Base-by-base conservation (phyloP, 2,888 invertebrate species). In the Drosophila ustulata region DNA sequence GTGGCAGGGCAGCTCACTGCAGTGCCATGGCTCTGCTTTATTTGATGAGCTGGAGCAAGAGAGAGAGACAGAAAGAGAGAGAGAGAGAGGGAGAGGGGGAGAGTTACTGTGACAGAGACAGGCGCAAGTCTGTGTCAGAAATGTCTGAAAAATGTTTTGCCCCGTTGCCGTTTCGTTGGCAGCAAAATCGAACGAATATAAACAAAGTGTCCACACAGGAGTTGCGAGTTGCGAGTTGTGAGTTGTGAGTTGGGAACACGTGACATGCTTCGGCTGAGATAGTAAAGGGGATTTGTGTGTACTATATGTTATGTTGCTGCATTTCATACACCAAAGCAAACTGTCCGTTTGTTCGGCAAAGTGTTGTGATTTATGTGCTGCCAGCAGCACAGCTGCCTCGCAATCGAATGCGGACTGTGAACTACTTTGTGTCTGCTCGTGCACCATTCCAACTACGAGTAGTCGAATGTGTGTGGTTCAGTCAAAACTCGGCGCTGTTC, bases 131-230 rank as follows among this genome's bases (percentile, higher is more conserved):
- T 75, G 70, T 75, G 85, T 86, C 86, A 82, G 80, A 84, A 82
- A 82, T 78, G 72, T 75, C 86, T 75, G 72, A 72, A 78, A 64
- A 78, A 68, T 75, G 68, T 80, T 82, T 69, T 62, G 52, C 72
- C 75, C 67, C 66, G 56, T 64, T 80, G 59, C 67, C 71, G 71
- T 79, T 81, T 78, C 68, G 81, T 72, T 83, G 87, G 87, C 82
- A 86, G 84, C 74, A 86, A 82, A 82, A 82, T 82, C 87, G 87
- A 82, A 82, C 71, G 74, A 86, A 78, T 83, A 87, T 82, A 86
- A 86, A 82, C 82, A 82, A 86, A 78, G 58, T 71, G 66, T 67
- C 66, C 78, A 72, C 72, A 49, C 39, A 13, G 39, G 39, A 41
- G 39, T 62, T 49, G 58, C 30, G 4, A 26, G 32, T 7, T 2